Evolutionary conservation across 1,140 invertebrate genomes (phyloP), one percentile per base, ranked within the genome.

Genomic region (Laodelphax striatellus): DNA sequence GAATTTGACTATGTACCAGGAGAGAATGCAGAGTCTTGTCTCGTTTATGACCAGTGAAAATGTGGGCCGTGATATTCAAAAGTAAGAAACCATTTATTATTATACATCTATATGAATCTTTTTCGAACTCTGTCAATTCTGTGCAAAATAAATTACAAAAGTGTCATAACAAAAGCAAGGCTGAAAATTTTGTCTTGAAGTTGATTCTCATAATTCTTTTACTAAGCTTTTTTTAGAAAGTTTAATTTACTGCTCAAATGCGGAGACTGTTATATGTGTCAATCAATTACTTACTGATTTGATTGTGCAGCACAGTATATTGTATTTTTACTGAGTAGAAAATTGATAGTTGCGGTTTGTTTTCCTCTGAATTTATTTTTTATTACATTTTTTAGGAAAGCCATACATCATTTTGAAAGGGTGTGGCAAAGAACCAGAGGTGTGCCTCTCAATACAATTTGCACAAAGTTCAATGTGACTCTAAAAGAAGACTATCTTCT

Each of bases 11-110:
- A 57, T 68, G 1, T 76, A 72, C 63, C 72, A 75, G 60, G 69
- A 76, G 50, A 65, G 73, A 59, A 70, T 76, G 67, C 69, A 68
- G 44, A 71, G 75, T 53, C 70, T 76, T 53, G 41, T 65, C 2
- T 58, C 55, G 1, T 76, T 73, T 55, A 76, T 76, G 75, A 67
- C 65, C 31, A 61, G 62, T 5, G 73, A 76, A 56, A 67, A 70
- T 1, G 57, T 76, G 11, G 63, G 67, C 13, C 21, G 60, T 0
- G 55, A 62, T 0, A 46, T 74, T 41, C 71, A 71, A 59, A 71
- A 68, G 74, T 74, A 67, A 58, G 46, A 43, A 13, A 38, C 11
- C 4, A 38, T 38, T 38, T 13, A 38, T 38, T 38, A 1, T 38
- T 38, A 38, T 38, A 5, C 1, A 38, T 38, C 2, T 5, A 38